Base-by-base conservation (phyloP, 2,113 vertebrate genomes). In the Pomatorhinus ruficollis region DNA sequence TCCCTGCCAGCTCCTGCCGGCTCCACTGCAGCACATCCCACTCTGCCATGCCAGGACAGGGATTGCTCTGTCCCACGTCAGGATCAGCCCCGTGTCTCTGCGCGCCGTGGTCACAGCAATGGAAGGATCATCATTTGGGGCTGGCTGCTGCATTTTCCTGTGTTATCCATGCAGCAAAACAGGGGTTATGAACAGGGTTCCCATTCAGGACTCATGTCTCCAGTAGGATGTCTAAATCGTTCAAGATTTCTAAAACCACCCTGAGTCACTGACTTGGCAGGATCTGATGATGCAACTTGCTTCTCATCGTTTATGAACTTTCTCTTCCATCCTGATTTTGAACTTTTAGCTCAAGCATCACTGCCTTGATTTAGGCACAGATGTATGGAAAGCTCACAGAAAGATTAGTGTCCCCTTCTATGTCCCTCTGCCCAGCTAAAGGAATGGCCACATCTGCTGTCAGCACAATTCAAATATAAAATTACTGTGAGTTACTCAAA, bases 21-120 rank as follows among this genome's bases (percentile, higher is more conserved):
- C 76, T 27, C 65, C 21, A 0, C 11, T 28, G n/a, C 47, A 49
- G 9, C 42, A 6, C 28, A 12, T 23, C 12, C 56, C 52, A 23
- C 42, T 10, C 1, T 61, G 68, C 21, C 42, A 23, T 5, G 7
- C 0, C 2, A 11, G 22, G 37, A 11, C 6, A 20, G 33, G 25
- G 40, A 1, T 12, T 25, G 24, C 13, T 63, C 22, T 65, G 30
- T 16, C 16, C 49, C 31, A 0, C 2, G 1, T 1, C 8, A 10
- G 59, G 74, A 84, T 40, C 68, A 56, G 72, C 35, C 39, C 37
- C 0, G 2, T 27, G 27, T 37, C 63, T 30, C 64, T 28, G 19
- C 8, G 4, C 16, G 22, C 50, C 8, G 3, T 2, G 54, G 40
- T 20, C 49, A 15, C 1, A 0, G 45, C 77, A 27, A 39, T 18